phyloP scores from a whole-genome alignment of 2,113 vertebrate genomes.

The Pedetes capensis region DNA sequence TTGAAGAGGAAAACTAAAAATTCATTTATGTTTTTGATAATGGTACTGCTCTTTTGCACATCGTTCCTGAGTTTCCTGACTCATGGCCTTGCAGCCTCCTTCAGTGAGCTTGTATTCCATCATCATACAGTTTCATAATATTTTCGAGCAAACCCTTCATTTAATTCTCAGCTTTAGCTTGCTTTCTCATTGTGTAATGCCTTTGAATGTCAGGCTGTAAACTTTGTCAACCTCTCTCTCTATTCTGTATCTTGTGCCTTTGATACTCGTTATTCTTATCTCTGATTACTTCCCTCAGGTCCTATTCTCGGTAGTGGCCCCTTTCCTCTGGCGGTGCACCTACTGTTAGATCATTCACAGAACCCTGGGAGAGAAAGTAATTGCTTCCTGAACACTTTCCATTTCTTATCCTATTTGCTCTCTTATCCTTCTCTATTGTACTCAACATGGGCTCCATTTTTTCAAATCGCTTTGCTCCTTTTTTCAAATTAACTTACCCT shows the following conservation, averaged over 20 bases:
- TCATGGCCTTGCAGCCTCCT: slow-evolving; percentile 7
- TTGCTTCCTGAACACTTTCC: slow-evolving; percentile 81
- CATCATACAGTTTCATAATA: slow-evolving; percentile 44
- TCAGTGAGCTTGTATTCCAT: slow-evolving; percentile 40
- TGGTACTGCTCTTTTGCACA: neutral
- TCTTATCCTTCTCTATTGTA: slow-evolving; percentile 78
- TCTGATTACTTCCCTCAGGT: slow-evolving; percentile 77
- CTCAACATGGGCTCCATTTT: slow-evolving; percentile 73
- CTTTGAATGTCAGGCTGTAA: slow-evolving; percentile 66
- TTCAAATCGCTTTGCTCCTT: slow-evolving; percentile 67
- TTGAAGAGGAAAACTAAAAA: neutral
- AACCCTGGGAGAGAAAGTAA: slow-evolving; percentile 78
- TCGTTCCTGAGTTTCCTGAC: neutral
- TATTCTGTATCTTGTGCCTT: slow-evolving; percentile 1
- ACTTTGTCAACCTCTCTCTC: slow-evolving; percentile 56
- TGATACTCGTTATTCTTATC: slow-evolving; percentile 72
- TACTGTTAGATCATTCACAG: slow-evolving; percentile 70
- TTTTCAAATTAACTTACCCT: slow-evolving; percentile 74
- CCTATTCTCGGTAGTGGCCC: slow-evolving; percentile 68
- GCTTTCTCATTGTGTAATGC: slow-evolving; percentile 63
- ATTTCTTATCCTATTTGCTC: slow-evolving; percentile 72
- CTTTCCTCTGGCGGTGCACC: slow-evolving; percentile 68
- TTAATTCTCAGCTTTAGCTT: slow-evolving; percentile 68
- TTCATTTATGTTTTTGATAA: slow-evolving; percentile 17
- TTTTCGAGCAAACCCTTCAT: slow-evolving; percentile 52